phyloP scores from a whole-genome alignment of 2,888 invertebrate genomes.

The Trichogramma dendrolimi region DNA sequence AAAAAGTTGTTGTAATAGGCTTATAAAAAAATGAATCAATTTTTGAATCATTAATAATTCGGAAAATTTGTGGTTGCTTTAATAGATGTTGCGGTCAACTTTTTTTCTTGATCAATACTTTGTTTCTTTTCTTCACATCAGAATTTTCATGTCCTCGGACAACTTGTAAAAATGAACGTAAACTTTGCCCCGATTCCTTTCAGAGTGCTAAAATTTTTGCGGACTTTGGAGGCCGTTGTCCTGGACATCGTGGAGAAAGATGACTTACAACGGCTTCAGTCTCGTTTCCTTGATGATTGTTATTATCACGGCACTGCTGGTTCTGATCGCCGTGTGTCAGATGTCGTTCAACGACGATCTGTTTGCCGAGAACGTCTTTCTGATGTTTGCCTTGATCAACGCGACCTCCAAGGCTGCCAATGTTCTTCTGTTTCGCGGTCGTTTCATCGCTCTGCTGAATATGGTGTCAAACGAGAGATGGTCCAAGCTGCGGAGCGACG shows the following conservation, averaged over 20 bases:
- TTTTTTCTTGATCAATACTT: too few relatives aligned
- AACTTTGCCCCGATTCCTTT: conserved; percentile 22
- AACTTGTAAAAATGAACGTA: conserved; percentile 6
- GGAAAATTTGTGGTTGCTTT: too few relatives aligned
- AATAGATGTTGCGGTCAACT: too few relatives aligned
- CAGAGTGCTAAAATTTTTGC: conserved; percentile 9
- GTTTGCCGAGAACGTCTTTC: conserved; percentile 23
- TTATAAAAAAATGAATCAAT: too few relatives aligned
- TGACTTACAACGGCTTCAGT: conserved; percentile 8
- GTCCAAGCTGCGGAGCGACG: not conserved
- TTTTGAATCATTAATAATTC: too few relatives aligned
- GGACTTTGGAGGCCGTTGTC: conserved; percentile 22
- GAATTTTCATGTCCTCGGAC: too few relatives aligned
- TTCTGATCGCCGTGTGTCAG: conserved; percentile 12
- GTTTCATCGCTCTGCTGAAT: conserved; percentile 17
- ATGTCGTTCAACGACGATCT: conserved; percentile 14
- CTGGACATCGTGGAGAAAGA: not conserved
- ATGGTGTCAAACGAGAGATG: conserved; percentile 15
- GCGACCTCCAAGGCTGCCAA: conserved; percentile 22
- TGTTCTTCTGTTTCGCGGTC: conserved; percentile 14
- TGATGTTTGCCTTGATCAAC: conserved; percentile 28
- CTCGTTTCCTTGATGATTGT: conserved; percentile 10
- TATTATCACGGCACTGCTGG: conserved; percentile 7
- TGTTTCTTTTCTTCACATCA: too few relatives aligned
- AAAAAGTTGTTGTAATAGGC: too few relatives aligned